Percentiles rank a stretch among this genome's conserved stretches.
phyloP scores from a whole-genome alignment of 2,797 vertebrate genomes.

The Amniataba percoides region DNA sequence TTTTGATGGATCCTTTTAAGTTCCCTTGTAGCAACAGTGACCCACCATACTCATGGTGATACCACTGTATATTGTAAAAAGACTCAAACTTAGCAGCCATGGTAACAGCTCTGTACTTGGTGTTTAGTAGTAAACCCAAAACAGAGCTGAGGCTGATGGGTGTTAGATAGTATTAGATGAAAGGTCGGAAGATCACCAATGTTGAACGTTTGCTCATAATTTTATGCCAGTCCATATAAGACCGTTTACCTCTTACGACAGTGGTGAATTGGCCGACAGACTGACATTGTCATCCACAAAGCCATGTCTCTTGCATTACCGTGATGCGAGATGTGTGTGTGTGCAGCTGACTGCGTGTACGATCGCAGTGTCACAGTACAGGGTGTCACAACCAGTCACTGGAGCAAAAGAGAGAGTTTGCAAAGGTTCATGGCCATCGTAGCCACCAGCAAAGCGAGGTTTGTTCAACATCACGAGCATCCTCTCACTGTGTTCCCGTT shows the following conservation, averaged over 20 bases:
- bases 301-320: not conserved
- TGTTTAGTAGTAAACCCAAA: not conserved
- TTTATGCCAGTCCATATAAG: not conserved
- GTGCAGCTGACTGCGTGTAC: not conserved
- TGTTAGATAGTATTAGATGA: not conserved
- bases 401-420: conserved; percentile 1
- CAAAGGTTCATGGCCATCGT: not conserved
- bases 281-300: not conserved
- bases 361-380: conserved; percentile 25
- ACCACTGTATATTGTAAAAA: not conserved
- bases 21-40: not conserved
- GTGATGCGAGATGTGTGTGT: not conserved
- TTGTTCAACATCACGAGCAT: not conserved
- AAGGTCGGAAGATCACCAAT: not conserved
- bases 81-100: not conserved
- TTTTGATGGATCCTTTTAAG: no score
- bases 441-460: not conserved
- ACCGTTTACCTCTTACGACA: not conserved
- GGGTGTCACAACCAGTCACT: not conserved
- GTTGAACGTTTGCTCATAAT: not conserved
- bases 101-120: not conserved
- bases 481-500: not conserved
- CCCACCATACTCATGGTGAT: not conserved
- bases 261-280: not conserved
- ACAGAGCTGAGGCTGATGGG: no score